phyloP scores from a whole-genome alignment of 2,888 invertebrate species.

The Neocrepidodera transversa region DNA sequence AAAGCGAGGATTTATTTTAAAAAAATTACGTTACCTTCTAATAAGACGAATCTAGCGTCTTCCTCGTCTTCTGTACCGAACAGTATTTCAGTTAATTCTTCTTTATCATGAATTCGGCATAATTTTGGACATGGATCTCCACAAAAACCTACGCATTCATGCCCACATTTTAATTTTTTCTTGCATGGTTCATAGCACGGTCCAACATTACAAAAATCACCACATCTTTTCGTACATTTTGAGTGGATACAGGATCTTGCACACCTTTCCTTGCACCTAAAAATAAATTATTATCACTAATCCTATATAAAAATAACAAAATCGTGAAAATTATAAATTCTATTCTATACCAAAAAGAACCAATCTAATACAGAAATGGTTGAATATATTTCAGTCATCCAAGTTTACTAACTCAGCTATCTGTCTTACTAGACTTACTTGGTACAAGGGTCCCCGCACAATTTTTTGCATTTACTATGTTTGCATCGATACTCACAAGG shows the following conservation, averaged over 20 bases:
- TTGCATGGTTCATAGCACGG: slow-evolving; percentile 62
- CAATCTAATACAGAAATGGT: too few species aligned
- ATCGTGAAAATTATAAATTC: too few species aligned
- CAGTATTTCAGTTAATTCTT: slow-evolving; percentile 52
- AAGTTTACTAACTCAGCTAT: too few species aligned
- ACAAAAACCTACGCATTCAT: slow-evolving; percentile 74
- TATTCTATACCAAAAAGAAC: too few species aligned
- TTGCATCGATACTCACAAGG: slow-evolving; percentile 62
- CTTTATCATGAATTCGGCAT: slow-evolving; percentile 45
- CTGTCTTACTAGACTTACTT: too few species aligned
- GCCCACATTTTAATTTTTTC: slow-evolving; percentile 61
- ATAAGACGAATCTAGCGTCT: slow-evolving; percentile 45
- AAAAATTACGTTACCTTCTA: slow-evolving; percentile 26
- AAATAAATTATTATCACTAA: too few species aligned
- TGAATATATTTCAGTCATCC: too few species aligned
- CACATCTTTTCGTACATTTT: slow-evolving; percentile 61
- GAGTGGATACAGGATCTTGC: slow-evolving; percentile 61
- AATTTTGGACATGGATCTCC: slow-evolving; percentile 64
- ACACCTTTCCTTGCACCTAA: slow-evolving; percentile 53
- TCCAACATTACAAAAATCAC: slow-evolving; percentile 59
- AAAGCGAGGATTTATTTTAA: background rate
- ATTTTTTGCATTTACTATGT: slow-evolving; percentile 63
- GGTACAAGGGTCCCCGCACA: slow-evolving; percentile 60
- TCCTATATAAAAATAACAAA: too few species aligned
- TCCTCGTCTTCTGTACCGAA: slow-evolving; percentile 49